Evolutionary conservation across 1,140 invertebrate genomes (phyloP).

Genomic region (Sitobion miscanthi): DNA sequence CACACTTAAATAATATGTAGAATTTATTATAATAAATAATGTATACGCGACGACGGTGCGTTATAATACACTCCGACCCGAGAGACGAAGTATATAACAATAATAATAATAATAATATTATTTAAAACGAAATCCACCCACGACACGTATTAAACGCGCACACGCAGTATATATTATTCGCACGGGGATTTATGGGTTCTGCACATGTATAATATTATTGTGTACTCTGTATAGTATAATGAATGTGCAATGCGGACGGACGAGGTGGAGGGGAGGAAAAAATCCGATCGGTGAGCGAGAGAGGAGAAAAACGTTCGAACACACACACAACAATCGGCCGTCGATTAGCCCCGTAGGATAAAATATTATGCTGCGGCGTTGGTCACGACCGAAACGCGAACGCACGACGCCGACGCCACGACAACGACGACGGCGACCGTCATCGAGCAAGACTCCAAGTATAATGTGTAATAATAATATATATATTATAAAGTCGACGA

Average conservation of each 20-base stretch:
- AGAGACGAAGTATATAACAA: not conserved
- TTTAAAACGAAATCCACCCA: conserved; percentile 48
- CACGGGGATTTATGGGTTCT: conserved; percentile 36
- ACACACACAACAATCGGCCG: conserved; percentile 26
- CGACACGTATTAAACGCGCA: conserved; percentile 1
- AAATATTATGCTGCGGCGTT: conserved; percentile 18
- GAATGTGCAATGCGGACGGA: not conserved
- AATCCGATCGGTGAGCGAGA: conserved; percentile 9
- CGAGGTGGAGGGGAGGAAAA: not conserved
- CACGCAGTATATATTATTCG: not conserved
- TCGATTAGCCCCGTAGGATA: conserved; percentile 49
- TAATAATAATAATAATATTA: not conserved
- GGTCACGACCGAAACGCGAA: conserved; percentile 46
- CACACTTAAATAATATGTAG: not conserved
- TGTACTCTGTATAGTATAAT: not conserved
- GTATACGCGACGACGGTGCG: not conserved
- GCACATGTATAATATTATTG: not conserved
- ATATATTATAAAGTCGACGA: conserved; percentile 19
- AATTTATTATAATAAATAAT: not conserved
- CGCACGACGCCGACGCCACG: conserved; percentile 22
- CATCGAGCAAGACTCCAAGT: conserved; percentile 22
- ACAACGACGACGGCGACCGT: conserved; percentile 17
- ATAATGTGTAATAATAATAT: not conserved
- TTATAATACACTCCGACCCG: not conserved
- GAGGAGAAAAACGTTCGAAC: conserved; percentile 18